A percentile compares a stretch with the other conserved stretches of the same genome.
These are phyloP conservation scores for Yasuhikotakia modesta DNA, from an alignment of 2,797 vertebrate genomes.

Conservation along the genomic window DNA sequence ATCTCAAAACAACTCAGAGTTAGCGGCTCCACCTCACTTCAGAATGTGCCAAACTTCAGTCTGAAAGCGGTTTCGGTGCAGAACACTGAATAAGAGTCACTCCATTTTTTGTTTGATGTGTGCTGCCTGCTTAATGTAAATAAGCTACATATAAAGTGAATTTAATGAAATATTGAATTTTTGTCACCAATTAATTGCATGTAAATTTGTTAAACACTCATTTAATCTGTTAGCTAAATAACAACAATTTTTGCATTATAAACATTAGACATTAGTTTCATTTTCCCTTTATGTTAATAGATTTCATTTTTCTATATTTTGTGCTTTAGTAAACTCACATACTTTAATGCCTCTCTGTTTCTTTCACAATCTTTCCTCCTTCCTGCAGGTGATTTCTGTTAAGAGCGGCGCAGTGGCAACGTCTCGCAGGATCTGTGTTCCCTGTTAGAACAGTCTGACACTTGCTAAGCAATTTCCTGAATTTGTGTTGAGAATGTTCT, in stretches of 20 bases:
- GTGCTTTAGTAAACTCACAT: not conserved
- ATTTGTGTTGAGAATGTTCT: constrained; percentile 34
- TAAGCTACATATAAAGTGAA: too few relatives aligned
- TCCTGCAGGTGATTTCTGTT: constrained; percentile 33
- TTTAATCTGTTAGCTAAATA: too few relatives aligned
- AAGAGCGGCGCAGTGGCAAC: constrained; percentile 21
- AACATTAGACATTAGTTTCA: too few relatives aligned
- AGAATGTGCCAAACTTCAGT: not conserved
- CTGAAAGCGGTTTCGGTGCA: not conserved
- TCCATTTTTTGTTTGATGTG: too few relatives aligned
- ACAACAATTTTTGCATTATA: too few relatives aligned
- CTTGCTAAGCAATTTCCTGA: constrained; percentile 34
- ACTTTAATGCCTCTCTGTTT: constrained; percentile 4
- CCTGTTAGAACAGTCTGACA: constrained; percentile 24
- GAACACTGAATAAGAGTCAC: not conserved
- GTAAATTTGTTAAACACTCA: too few relatives aligned
- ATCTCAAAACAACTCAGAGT: not conserved
- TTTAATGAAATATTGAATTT: too few relatives aligned
- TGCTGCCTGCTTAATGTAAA: too few relatives aligned
- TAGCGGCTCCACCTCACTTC: not conserved
- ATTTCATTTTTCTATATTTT: not conserved
- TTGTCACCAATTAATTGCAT: too few relatives aligned
- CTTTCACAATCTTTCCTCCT: not conserved
- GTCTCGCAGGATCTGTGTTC: constrained; percentile 47
- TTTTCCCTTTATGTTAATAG: too few relatives aligned